Base-by-base conservation (phyloP, 2,113 vertebrate species). In the Potamarius usumacintae region DNA sequence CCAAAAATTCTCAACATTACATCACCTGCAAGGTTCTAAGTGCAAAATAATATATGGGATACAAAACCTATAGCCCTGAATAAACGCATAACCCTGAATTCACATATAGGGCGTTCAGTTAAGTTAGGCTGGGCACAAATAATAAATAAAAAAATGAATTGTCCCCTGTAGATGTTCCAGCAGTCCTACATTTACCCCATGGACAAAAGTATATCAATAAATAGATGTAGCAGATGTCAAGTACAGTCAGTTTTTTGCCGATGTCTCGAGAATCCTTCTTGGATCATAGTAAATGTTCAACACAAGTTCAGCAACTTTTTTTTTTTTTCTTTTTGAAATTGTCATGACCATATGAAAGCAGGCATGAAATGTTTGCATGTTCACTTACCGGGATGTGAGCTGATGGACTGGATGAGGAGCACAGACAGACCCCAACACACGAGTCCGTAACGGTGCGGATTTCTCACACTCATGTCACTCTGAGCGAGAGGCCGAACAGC, bases 391-490 rank as follows among this genome's bases (percentile, higher is more conserved):
- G 97, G 96, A 90, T 97, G 97, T 93, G 97, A 97, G 93, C 95
- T 93, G 94, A 96, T 97, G 94, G 95, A 96, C 94, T 96, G 96
- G 94, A 97, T 93, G 95, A 97, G 94, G 86, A 96, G 96, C 95
- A 96, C 94, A 95, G 96, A 95, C 94, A 97, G 95, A 95, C 97
- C 95, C 93, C 98, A 94, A 96, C 96, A 95, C 95, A 97, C 95
- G 97, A 97, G 97, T 97, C 97, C 96, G 96, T 96, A 97, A 92
- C 85, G 93, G 96, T 96, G 97, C 96, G 96, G 96, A 96, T 97
- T 96, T 96, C 97, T 97, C 96, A 96, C 96, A 95, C 96, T 96
- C 98, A 99, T 99, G 97, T 97, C 96, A 97, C 97, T 98, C 97
- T 95, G 96, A 97, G 96, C 96, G 95, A 93, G 91, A 92, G 90